phyloP scores from a whole-genome alignment of 1,140 invertebrate species.

The Atta texana region DNA sequence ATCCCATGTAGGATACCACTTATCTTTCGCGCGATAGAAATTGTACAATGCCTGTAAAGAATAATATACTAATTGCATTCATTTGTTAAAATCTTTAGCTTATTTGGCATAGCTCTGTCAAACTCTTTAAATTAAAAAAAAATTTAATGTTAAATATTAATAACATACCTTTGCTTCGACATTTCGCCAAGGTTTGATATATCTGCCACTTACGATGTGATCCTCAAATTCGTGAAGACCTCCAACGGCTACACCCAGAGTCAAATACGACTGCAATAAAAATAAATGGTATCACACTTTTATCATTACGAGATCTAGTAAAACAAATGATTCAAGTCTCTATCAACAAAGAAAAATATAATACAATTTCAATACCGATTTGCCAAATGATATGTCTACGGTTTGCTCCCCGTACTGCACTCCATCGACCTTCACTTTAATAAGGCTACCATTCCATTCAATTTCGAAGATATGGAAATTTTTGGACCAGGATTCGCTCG shows the following conservation, averaged over 20 bases:
- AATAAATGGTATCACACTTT: neutral
- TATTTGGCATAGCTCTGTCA: neutral
- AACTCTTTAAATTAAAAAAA: neutral
- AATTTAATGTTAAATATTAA: neutral
- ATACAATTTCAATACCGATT: slow-evolving; percentile 87
- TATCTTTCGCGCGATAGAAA: slow-evolving; percentile 85
- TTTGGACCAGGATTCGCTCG: slow-evolving; percentile 86
- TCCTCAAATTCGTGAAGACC: slow-evolving; percentile 91
- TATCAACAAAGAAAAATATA: slow-evolving; percentile 11
- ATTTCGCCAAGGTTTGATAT: slow-evolving; percentile 91
- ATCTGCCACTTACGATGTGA: slow-evolving; percentile 69
- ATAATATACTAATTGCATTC: slow-evolving; percentile 13
- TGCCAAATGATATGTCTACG: slow-evolving; percentile 89
- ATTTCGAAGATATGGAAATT: slow-evolving; percentile 89
- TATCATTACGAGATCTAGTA: neutral
- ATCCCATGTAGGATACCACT: slow-evolving; percentile 89
- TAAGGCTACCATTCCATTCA: slow-evolving; percentile 86
- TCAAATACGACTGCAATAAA: slow-evolving; percentile 90
- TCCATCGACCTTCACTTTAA: slow-evolving; percentile 87
- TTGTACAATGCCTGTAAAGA: slow-evolving; percentile 84
- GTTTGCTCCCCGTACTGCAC: slow-evolving; percentile 84
- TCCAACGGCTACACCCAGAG: slow-evolving; percentile 91
- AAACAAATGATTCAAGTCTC: neutral
- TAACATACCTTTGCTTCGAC: slow-evolving; percentile 79
- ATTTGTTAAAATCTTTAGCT: neutral